Evolutionary conservation across 2,113 vertebrate genomes (phyloP), one percentile per base, ranked within the genome.

Genomic region (Sterna hirundo): DNA sequence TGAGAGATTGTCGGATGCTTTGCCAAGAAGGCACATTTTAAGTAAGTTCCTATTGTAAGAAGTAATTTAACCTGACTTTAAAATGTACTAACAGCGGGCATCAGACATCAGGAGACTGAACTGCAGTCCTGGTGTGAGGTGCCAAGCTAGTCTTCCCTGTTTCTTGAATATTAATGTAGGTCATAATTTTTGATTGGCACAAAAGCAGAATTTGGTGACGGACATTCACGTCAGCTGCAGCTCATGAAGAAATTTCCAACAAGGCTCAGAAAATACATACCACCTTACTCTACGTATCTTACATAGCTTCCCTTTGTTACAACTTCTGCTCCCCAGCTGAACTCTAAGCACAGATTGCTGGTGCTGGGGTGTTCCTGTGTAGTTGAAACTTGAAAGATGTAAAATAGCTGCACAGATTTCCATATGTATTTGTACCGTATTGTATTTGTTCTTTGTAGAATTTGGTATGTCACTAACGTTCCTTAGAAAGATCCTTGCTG

Each of bases 111-210:
- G 61, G 55, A 94, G 75, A 61, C 0, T 51, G 78, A 92, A 79
- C 38, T 3, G 6, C 66, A 78, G 49, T 10, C 38, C 65, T 77
- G 74, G 32, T 1, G 1, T 40, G 55, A 86, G 38, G 44, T n/a
- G 62, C 61, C 75, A 88, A 86, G 49, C 66, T 84, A 55, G 88
- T 55, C 71, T 81, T 58, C 40, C 36, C n/a, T 15, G 36, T 49
- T 83, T 84, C 64, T 74, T 61, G 34, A 77, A 83, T 42, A 60
- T 47, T 51, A 93, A 96, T n/a, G 54, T 44, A 94, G 89, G 90
- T 96, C 85, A 87, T 44, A 46, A 61, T 87, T 71, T 83, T 75
- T 90, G 74, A 92, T 42, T 80, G 93, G 77, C 93, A 95, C 77
- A 91, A 75, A 94, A 47, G 30, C 29, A 46, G 78, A 88, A 93